phyloP scores from a whole-genome alignment of 1,140 invertebrate species.

The Drosophila fuyamai region DNA sequence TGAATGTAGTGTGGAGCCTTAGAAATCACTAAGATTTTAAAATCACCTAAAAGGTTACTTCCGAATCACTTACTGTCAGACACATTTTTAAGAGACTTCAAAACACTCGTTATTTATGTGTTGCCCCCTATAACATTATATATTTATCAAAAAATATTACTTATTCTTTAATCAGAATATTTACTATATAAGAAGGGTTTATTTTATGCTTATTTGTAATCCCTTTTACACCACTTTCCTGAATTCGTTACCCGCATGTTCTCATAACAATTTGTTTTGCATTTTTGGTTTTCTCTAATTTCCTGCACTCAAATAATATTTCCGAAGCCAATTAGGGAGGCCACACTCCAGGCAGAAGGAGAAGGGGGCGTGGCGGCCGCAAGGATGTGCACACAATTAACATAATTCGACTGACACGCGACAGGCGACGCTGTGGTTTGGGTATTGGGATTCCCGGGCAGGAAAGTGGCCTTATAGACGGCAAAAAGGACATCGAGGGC shows the following conservation, averaged over 20 bases:
- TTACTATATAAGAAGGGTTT: neutral
- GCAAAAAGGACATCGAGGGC: neutral
- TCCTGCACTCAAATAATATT: conserved; percentile 69
- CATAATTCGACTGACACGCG: conserved; percentile 84
- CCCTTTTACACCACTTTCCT: neutral
- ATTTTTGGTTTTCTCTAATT: conserved; percentile 41
- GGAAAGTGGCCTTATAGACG: neutral
- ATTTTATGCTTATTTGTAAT: neutral
- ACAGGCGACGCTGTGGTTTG: conserved; percentile 30
- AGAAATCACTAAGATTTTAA: too few relatives aligned
- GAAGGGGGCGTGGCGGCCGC: conserved; percentile 37
- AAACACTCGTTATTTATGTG: too few relatives aligned
- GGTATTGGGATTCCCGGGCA: neutral
- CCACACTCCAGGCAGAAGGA: conserved; percentile 39
- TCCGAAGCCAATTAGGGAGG: conserved; percentile 74
- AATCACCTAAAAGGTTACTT: too few relatives aligned
- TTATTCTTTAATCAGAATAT: too few relatives aligned
- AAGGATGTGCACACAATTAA: conserved; percentile 83
- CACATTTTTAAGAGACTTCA: too few relatives aligned
- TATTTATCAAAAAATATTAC: too few relatives aligned
- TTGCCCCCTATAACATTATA: too few relatives aligned
- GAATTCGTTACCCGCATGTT: neutral
- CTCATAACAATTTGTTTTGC: conserved; percentile 41
- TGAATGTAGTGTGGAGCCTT: too few relatives aligned
- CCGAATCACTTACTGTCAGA: too few relatives aligned